These are phyloP conservation scores for Opisthocomus hoazin DNA, from an alignment of 2,113 vertebrate species.

Conservation along the genomic window DNA sequence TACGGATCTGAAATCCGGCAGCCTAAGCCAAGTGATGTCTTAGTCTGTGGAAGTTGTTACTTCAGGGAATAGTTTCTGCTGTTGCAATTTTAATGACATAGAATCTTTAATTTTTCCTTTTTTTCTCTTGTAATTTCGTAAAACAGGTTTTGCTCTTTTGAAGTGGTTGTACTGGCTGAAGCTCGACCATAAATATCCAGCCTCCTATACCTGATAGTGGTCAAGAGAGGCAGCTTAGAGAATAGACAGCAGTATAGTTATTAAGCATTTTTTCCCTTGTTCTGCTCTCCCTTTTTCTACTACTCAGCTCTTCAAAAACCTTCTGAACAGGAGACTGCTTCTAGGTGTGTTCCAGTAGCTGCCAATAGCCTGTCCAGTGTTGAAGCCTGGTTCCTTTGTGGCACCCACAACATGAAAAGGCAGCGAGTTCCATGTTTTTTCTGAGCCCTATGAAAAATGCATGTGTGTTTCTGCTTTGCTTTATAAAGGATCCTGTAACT, in stretches of 20 bases:
- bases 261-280: neutral
- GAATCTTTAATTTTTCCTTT: neutral
- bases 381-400: neutral
- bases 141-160: neutral
- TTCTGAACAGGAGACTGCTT: neutral
- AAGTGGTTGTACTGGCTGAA: neutral
- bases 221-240: neutral
- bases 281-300: neutral
- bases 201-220: neutral
- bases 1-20: neutral
- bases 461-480: neutral
- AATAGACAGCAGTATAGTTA: neutral
- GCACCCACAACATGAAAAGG: neutral
- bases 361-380: neutral
- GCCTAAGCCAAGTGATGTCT: neutral
- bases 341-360: neutral
- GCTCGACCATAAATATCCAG: neutral
- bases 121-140: neutral
- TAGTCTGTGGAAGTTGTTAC: neutral
- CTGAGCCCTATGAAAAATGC: neutral
- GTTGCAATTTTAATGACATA: neutral
- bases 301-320: neutral
- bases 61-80: neutral
- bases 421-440: neutral
- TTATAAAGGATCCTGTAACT: neutral